phyloP scores from a whole-genome alignment of 2,797 vertebrate genomes.

The Lithobates sylvaticus region DNA sequence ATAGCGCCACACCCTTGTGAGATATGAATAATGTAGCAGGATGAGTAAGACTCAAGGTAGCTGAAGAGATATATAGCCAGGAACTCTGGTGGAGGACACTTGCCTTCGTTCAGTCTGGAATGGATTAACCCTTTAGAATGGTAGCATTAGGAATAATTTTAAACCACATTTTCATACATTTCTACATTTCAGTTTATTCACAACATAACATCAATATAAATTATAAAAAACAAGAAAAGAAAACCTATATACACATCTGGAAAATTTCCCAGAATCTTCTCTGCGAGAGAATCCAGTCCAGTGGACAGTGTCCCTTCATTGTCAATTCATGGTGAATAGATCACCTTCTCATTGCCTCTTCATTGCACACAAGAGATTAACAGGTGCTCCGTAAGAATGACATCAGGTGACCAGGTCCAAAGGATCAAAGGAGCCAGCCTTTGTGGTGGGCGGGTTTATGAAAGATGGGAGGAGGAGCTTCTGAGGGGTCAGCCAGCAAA shows the following conservation, averaged over 20 bases:
- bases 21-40: no score
- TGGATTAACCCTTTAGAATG: no score
- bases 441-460: neutral
- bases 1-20: no score
- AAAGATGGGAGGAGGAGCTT: neutral
- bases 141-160: no score
- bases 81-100: no score
- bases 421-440: constrained; percentile 53
- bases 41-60: no score
- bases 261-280: constrained; percentile 1
- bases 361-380: neutral
- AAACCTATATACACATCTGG: constrained; percentile 39
- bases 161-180: neutral
- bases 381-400: neutral
- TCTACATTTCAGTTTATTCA: constrained; percentile 45
- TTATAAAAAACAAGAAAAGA: constrained; percentile 21
- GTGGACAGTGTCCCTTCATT: constrained; percentile 15
- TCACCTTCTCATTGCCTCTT: neutral
- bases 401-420: neutral
- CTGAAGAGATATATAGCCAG: no score
- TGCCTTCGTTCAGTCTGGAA: no score
- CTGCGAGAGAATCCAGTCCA: neutral
- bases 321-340: neutral
- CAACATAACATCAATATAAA: constrained; percentile 4
- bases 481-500: neutral